Evolutionary conservation across 1,140 invertebrate species (phyloP).

Genomic region (Thaumetopoea pityocampa): DNA sequence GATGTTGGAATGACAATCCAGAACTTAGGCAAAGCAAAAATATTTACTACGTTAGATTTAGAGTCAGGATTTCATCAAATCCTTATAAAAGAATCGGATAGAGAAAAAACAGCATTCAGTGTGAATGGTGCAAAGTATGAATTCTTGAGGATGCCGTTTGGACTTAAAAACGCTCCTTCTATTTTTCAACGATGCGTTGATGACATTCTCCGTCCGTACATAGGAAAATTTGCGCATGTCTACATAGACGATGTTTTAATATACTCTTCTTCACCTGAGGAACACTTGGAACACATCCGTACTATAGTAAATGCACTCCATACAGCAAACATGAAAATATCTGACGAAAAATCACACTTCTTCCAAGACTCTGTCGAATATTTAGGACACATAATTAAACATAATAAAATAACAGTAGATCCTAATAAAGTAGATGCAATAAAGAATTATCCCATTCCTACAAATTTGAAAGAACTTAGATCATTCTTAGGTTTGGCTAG

Average conservation of each 20-base stretch:
- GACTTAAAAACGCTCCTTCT: constrained; percentile 29
- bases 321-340: constrained; percentile 46
- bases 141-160: constrained; percentile 53
- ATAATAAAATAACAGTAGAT: constrained; percentile 60
- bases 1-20: constrained; percentile 61
- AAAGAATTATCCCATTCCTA: constrained; percentile 52
- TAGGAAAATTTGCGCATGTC: constrained; percentile 27
- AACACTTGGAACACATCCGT: constrained; percentile 44
- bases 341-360: constrained; percentile 47
- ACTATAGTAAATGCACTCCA: constrained; percentile 40
- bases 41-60: constrained; percentile 61
- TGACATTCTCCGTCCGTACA: constrained; percentile 34
- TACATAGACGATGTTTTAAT: constrained; percentile 66
- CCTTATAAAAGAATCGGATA: constrained; percentile 37
- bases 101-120: constrained; percentile 66
- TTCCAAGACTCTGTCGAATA: constrained; percentile 54
- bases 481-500: constrained; percentile 59
- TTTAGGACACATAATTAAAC: constrained; percentile 57
- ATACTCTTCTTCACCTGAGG: constrained; percentile 22
- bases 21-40: constrained; percentile 34
- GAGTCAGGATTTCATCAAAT: constrained; percentile 68
- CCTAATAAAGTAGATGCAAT: constrained; percentile 54
- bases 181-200: constrained; percentile 43
- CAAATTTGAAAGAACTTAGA: constrained; percentile 49
- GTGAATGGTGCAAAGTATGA: constrained; percentile 31